These are phyloP conservation scores for Hypomecis punctinalis DNA, from an alignment of 2,888 invertebrate species.

Conservation along the genomic window DNA sequence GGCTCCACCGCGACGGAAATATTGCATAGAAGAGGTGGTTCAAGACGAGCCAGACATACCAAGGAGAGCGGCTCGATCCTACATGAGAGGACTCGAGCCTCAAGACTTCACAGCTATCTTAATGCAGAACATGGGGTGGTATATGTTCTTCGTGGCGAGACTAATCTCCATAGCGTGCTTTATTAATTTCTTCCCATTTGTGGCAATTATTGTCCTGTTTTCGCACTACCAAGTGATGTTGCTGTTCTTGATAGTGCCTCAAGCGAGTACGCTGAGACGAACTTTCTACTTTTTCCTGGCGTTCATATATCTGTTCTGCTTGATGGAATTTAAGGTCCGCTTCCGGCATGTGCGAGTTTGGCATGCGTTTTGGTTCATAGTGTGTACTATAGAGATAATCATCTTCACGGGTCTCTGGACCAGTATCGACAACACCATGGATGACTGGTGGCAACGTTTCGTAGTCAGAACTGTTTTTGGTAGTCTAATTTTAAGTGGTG, in stretches of 20 bases:
- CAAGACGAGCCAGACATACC: constrained; percentile 75
- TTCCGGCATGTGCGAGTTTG: constrained; percentile 90
- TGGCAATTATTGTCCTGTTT: constrained; percentile 85
- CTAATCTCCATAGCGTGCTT: constrained; percentile 89
- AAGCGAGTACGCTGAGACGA: constrained; percentile 81
- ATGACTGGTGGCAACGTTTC: constrained; percentile 89
- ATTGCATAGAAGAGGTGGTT: constrained; percentile 62
- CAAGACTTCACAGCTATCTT: constrained; percentile 89
- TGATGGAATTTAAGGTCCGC: constrained; percentile 92
- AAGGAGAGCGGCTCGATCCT: constrained; percentile 74
- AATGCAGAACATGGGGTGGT: constrained; percentile 91
- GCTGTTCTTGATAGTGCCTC: constrained; percentile 87
- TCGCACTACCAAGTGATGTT: constrained; percentile 88
- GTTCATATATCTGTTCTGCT: constrained; percentile 89
- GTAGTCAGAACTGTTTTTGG: constrained; percentile 86
- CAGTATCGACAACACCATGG: constrained; percentile 75
- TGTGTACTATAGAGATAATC: constrained; percentile 88
- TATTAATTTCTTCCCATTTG: constrained; percentile 87
- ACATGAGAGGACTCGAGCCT: constrained; percentile 88
- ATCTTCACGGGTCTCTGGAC: constrained; percentile 89
- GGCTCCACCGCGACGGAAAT: constrained; percentile 75
- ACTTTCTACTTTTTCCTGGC: constrained; percentile 89
- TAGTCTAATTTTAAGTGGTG: constrained; percentile 85
- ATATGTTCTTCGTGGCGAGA: constrained; percentile 89
- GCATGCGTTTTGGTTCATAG: constrained; percentile 87